Evolutionary conservation across 2,888 invertebrate species (phyloP), one percentile per base, ranked within the genome.

Genomic region (Scrobipalpa atriplicella): DNA sequence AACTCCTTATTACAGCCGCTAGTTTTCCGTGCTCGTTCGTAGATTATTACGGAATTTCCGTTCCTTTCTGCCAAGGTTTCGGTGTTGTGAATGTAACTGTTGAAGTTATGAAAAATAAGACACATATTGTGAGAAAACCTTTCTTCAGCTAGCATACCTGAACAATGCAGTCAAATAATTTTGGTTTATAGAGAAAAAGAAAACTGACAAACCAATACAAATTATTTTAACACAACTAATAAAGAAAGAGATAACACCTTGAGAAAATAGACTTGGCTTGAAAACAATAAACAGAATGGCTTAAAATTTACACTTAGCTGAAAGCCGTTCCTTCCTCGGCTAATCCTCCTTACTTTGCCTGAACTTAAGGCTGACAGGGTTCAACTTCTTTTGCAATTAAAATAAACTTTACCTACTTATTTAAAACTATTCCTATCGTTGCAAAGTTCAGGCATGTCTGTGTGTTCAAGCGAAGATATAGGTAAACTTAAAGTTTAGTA

Each of bases 321-420:
- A 78, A 80, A 78, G 63, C 73, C 75, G 70, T 73, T 72, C 70
- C 66, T 73, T 76, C 73, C 75, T 71, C 68, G 78, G 68, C 73
- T 78, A 76, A 80, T 78, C 78, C 77, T 71, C 72, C 75, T 73
- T 73, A 72, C 72, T 71, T 72, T 72, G 66, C 65, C 68, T 66
- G 66, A 68, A 67, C 64, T 62, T 68, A 69, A 68, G 64, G 63
- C 67, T 65, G 66, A 67, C 65, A 69, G 66, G 62, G 65, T 66
- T 72, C 63, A 66, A 69, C 69, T 68, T 62, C 69, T 70, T 65
- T 38, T 29, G 41, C 51, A 68, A 70, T 71, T 69, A 72, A 71
- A 67, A 21, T 60, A 43, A 43, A 43, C 41, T 63, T 11, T 18
- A 18, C 21, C 54, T 21, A 18, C 18, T 16, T 7, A 51, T 51